Evolutionary conservation across 2,888 invertebrate species (phyloP), one percentile per base, ranked within the genome.

Genomic region (Pseudococcus jackbeardsleyi): DNA sequence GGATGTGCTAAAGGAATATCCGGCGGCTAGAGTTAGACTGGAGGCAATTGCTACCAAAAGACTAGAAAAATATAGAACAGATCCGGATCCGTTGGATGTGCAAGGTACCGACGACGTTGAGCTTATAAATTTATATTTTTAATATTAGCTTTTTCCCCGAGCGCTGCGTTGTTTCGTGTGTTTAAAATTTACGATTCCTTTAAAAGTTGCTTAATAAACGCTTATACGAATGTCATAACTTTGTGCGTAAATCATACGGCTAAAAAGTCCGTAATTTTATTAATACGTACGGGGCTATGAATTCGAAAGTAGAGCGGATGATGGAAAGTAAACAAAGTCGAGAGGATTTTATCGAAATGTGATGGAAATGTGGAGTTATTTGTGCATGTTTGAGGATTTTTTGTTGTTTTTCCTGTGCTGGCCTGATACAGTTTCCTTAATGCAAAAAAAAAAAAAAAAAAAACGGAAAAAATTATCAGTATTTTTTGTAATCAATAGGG

Each of bases 1-100:
- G 99, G 99, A 99, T 92, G 99, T 99, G 90, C 95, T 98, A 90
- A 98, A 99, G 93, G 97, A 97, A 92, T 97, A 97, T 92, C 97
- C 97, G 42, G 96, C 97, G 33, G 97, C 97, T 89, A 93, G 99
- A 92, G 96, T 99, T 91, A 95, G 98, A 90, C 94, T 99, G 89
- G 99, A 99, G 93, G 97, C 98, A 89, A 98, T 99, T 91, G 99
- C 99, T 89, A 98, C 98, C 91, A 98, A 98, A 93, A 94, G 99
- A 92, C 94, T 99, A 91, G 98, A 98, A 93, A 98, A 98, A 93
- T 98, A 98, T 93, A 98, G 98, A 93, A 96, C 89, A 7, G 89
- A 89, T 77, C 89, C 89, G 96, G 92, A 97, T 97, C 90, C 98
- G 97, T 87, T 93, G 97, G 89, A 97, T 97, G 92, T 88, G 17